These are phyloP conservation scores for Drosophila santomea DNA, from an alignment of 1,140 invertebrate species.

Conservation along the genomic window DNA sequence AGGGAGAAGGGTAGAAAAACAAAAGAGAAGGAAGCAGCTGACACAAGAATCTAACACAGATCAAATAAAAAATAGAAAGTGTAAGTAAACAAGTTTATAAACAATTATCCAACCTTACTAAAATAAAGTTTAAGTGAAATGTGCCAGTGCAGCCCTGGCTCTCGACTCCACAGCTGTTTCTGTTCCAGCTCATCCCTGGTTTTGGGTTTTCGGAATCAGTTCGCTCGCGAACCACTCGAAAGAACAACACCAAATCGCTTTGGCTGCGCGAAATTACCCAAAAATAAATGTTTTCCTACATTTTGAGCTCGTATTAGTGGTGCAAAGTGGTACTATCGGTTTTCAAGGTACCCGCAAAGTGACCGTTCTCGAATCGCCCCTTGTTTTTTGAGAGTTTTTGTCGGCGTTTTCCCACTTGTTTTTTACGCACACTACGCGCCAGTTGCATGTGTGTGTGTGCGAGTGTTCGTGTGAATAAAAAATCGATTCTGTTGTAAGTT, in stretches of 20 bases:
- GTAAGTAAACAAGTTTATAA: conserved; percentile 36
- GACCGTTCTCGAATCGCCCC: conserved; percentile 1
- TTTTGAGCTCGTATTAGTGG: conserved; percentile 4
- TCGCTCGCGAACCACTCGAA: conserved; percentile 14
- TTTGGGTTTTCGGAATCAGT: conserved; percentile 10
- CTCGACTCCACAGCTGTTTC: conserved; percentile 21
- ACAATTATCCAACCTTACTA: background rate
- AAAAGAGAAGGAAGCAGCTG: conserved; percentile 15
- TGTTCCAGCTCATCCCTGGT: conserved; percentile 8
- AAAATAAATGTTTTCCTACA: conserved; percentile 10
- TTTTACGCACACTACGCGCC: conserved; percentile 63
- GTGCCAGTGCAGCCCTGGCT: conserved; percentile 23
- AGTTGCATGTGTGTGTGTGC: conserved; percentile 9
- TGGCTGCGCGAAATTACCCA: conserved; percentile 43
- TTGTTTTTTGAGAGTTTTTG: conserved; percentile 20
- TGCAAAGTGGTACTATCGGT: background rate
- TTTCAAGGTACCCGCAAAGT: background rate
- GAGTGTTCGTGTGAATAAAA: conserved; percentile 49
- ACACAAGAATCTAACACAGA: conserved; percentile 1
- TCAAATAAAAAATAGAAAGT: conserved; percentile 2
- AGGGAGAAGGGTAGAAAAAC: background rate
- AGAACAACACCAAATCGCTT: conserved; percentile 26
- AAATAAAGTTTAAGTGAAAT: conserved; percentile 36
- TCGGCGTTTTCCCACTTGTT: conserved; percentile 72
- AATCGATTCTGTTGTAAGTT: conserved; percentile 75